Percentiles rank a stretch among this genome's conserved stretches.
Conservation (phyloP, 2,797 vertebrate species). For the Anguilla anguilla region DNA sequence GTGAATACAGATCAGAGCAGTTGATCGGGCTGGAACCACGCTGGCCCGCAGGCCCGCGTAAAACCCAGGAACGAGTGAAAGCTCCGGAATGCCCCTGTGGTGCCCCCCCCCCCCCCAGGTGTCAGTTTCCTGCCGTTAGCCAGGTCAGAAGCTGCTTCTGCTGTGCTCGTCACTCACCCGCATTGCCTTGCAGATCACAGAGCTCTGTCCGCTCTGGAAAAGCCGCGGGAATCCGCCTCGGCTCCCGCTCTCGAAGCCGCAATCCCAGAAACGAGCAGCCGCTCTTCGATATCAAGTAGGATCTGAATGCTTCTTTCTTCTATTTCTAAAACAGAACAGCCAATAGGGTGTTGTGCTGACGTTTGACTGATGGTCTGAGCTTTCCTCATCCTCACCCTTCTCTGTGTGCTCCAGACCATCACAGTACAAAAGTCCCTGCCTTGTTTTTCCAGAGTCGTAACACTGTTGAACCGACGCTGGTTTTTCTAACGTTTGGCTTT, state of each 20-base stretch:
- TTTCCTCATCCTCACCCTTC: constrained; percentile 13
- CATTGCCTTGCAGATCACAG: constrained; percentile 84
- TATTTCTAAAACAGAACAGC: constrained; percentile 25
- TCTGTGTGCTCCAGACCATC: constrained; percentile 18
- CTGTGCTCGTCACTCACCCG: constrained; percentile 50
- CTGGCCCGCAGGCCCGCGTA: not conserved
- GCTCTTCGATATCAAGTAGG: constrained; percentile 95
- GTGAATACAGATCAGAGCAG: not conserved
- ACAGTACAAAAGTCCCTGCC: constrained; percentile 3
- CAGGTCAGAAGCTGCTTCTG: constrained; percentile 41
- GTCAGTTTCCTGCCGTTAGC: not conserved
- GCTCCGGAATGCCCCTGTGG: not conserved
- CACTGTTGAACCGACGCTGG: not conserved
- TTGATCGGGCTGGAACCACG: not conserved
- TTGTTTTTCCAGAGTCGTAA: constrained; percentile 10
- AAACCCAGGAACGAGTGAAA: not conserved
- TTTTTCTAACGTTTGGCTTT: constrained; percentile 5
- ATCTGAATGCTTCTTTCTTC: constrained; percentile 47
- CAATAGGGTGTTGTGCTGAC: constrained; percentile 10
- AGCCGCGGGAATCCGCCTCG: constrained; percentile 92
- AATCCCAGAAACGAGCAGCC: constrained; percentile 89
- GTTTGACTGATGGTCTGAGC: constrained; percentile 7
- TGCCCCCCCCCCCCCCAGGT: not conserved
- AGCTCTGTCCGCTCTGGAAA: constrained; percentile 91
- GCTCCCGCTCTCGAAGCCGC: constrained; percentile 92